Evolutionary conservation across 1,140 invertebrate species (phyloP), one percentile per base, ranked within the genome.

Genomic region (Mya arenaria): DNA sequence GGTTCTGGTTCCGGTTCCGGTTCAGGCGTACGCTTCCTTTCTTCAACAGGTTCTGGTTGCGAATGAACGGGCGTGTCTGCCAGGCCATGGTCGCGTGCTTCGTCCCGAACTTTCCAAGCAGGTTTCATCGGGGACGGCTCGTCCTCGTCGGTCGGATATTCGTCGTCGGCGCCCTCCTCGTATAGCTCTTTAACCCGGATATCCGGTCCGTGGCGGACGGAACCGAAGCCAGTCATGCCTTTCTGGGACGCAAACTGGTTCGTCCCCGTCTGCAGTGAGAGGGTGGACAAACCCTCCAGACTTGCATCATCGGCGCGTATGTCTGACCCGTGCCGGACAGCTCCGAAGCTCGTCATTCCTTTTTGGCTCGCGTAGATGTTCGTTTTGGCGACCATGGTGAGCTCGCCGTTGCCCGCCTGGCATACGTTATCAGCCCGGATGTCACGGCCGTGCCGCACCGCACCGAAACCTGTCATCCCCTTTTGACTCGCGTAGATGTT

Each of bases 211-310:
- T 91, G 90, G n/a, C 90, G 71, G 4, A 88, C 85, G 1, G 84
- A 82, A 1, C 90, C 90, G 44, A 90, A 84, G 25, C 52, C 72
- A 4, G 41, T 68, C 90, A 91, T 91, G 10, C 90, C 90, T 19
- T 81, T 75, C 83, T 92, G 90, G 23, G 86, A 88, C 56, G 90
- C 90, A 55, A 96, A 95, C 89, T 97, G 97, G 93, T 98, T 98
- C 63, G 96, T 96, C 52, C 97, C 97, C 55, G 97, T 97, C 92
- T 99, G 97, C 0, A 98, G 94, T 79, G 97, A 97, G 83, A 98
- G 97, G 32, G 98, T 94, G 0, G 95, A 93, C 85, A 98, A 94
- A 1, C 97, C 96, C 34, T 89, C 88, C 36, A 48, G 52, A 28
- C 52, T 74, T 17, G 82, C 81, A 39, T 89, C 86, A 44, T 91